Evolutionary conservation across 2,797 vertebrate genomes (phyloP).

Genomic region (Tragopan temminckii): DNA sequence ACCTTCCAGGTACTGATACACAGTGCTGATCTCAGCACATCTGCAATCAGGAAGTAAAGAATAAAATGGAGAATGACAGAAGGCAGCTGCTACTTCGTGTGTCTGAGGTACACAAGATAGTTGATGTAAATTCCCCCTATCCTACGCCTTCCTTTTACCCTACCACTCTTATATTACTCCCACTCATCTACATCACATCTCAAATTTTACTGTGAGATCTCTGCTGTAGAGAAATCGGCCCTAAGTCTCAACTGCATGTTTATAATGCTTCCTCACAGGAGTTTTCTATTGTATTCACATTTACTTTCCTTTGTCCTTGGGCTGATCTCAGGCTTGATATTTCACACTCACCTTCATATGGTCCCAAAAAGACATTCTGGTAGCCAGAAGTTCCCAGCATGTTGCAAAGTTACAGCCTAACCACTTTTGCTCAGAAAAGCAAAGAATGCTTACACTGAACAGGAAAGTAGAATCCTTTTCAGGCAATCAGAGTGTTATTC

Average conservation of each 20-base stretch:
- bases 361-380: background rate
- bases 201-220: background rate
- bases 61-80: background rate
- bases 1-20: background rate
- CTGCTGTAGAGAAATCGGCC: background rate
- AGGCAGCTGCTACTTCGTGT: fast-evolving
- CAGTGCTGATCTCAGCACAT: background rate
- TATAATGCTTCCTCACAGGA: background rate
- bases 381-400: background rate
- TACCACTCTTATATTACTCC: background rate
- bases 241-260: background rate
- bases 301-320: background rate
- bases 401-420: background rate
- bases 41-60: background rate
- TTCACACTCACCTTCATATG: background rate
- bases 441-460: background rate
- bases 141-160: background rate
- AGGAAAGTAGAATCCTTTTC: conserved; percentile 13
- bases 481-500: background rate
- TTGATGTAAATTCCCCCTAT: background rate
- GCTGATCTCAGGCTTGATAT: background rate
- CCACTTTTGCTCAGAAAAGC: background rate
- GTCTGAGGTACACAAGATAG: background rate
- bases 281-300: background rate
- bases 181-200: background rate